Base-by-base conservation (phyloP, 2,797 vertebrate species). In the Anguilla pacifica region DNA sequence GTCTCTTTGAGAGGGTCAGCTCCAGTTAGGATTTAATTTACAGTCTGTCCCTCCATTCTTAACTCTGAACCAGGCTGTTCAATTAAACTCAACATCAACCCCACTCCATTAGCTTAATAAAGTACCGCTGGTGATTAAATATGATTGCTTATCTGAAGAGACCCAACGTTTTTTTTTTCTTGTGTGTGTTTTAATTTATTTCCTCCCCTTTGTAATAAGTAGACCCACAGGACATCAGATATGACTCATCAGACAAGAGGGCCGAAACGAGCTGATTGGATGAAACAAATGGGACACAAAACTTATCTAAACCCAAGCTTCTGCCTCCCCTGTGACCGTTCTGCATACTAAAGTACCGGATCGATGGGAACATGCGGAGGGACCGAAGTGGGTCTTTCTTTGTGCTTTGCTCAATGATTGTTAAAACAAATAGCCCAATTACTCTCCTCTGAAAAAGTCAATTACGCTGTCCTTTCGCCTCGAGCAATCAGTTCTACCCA, bases 391-490 rank as follows among this genome's bases (percentile, higher is more conserved):
- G 82, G 86, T 88, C 87, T 92, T 90, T 89, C 88, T 91, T 92
- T 89, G 88, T 90, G 90, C 88, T 92, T 92, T 91, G 90, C 90
- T 87, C 86, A 61, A 81, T 89, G 90, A 89, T 89, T 91, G 88
- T 91, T 93, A 91, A 92, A 93, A 88, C 91, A 89, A 92, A 93
- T 89, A 88, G 93, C 51, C 90, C 90, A 91, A 91, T 92, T 90
- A 89, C 83, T 89, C 86, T 89, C 81, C 77, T 61, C 84, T 83
- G 25, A 79, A 87, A 84, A 89, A 89, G 90, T 92, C 89, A 89
- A 93, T 93, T 90, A 91, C 84, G n/a, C 64, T 87, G 55, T 72
- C 72, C 89, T 85, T 84, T 88, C 43, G 81, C 90, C 84, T 86
- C 85, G 64, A 89, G 89, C 87, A 87, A 86, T 90, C 87, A 51